These are phyloP conservation scores for Phrynocephalus versicolor DNA, from an alignment of 2,113 vertebrate genomes.

Conservation along the genomic window DNA sequence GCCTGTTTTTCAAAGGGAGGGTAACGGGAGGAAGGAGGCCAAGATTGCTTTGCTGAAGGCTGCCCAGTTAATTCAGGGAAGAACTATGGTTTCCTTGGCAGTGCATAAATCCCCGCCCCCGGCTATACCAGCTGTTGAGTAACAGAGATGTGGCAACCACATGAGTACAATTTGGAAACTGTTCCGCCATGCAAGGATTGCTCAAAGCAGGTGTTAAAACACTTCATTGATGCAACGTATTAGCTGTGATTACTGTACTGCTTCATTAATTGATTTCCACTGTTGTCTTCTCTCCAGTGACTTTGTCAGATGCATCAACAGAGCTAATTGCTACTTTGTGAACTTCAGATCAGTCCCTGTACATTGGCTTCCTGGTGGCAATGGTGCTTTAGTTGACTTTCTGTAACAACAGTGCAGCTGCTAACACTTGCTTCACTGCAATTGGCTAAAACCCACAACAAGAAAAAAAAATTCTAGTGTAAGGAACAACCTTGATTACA, in stretches of 20 bases:
- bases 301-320: not conserved
- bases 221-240: constrained; percentile 20
- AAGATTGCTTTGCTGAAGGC: too few species aligned
- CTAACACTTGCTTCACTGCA: fast-evolving
- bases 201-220: not conserved
- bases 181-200: not conserved
- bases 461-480: fast-evolving
- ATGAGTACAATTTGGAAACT: not conserved
- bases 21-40: too few species aligned
- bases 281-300: not conserved
- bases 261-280: constrained; percentile 17
- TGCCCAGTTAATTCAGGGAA: too few species aligned
- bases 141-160: fast-evolving
- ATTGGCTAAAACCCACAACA: fast-evolving
- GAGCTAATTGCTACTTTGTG: fast-evolving
- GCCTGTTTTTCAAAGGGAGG: too few species aligned
- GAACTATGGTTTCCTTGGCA: too few species aligned
- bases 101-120: too few species aligned
- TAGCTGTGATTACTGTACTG: constrained; percentile 17
- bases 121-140: not conserved
- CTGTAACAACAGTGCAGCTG: not conserved
- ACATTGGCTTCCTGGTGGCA: constrained; percentile 52
- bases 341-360: fast-evolving
- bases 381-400: not conserved
- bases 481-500: not conserved